Percentiles rank a stretch among this genome's conserved stretches.
phyloP scores from a whole-genome alignment of 1,140 invertebrate genomes.

The Amyelois transitella region DNA sequence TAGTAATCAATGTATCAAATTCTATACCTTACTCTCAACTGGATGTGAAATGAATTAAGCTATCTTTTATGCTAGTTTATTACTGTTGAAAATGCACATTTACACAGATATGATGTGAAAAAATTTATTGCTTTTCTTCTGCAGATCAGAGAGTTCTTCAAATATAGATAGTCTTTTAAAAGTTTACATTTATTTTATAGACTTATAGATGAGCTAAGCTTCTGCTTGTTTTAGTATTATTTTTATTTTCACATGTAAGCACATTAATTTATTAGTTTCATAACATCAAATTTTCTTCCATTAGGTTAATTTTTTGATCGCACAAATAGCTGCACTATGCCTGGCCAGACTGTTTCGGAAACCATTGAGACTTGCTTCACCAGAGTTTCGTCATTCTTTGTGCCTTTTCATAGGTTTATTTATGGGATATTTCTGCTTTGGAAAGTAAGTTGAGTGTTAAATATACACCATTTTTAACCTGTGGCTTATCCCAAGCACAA shows the following conservation, averaged over 20 bases:
- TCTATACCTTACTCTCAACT: too few species aligned
- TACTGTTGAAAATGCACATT: too few species aligned
- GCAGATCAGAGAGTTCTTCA: too few species aligned
- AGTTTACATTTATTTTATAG: background rate
- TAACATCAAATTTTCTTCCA: conserved; percentile 49
- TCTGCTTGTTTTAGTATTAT: background rate
- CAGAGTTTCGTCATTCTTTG: conserved; percentile 82
- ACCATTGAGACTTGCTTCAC: conserved; percentile 80
- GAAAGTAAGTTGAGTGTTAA: conserved; percentile 78
- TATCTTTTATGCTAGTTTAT: too few species aligned
- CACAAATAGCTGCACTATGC: conserved; percentile 84
- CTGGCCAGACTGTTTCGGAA: conserved; percentile 84
- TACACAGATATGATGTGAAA: too few species aligned
- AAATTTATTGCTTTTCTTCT: too few species aligned
- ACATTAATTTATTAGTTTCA: conserved; percentile 24
- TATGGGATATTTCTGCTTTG: conserved; percentile 92
- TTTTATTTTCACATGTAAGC: conserved; percentile 1
- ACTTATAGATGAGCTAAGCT: background rate
- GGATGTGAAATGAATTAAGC: too few species aligned
- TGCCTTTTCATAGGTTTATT: conserved; percentile 84
- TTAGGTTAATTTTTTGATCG: conserved; percentile 89
- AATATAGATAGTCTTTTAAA: background rate
- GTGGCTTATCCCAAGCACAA: too few species aligned
- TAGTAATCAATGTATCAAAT: too few species aligned
- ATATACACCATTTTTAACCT: conserved; percentile 5